Base-by-base conservation (phyloP, 2,113 vertebrate species). In the Struthio camelus region DNA sequence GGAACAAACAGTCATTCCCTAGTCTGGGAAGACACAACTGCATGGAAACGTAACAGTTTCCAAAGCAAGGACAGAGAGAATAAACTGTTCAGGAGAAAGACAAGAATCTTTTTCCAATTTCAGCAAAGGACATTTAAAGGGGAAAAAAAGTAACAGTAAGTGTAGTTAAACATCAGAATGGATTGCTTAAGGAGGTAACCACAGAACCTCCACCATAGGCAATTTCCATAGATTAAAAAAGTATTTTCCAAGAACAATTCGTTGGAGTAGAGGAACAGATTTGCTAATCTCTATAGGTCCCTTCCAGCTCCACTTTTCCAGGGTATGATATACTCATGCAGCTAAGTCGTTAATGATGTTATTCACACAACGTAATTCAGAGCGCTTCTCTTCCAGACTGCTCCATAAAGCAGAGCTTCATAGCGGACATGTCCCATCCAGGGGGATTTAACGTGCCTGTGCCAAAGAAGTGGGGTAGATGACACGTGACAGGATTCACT, bases 401-500 rank as follows among this genome's bases (percentile, higher is more conserved):
- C 54, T 56, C 27, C 54, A 9, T 30, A 28, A 46, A 42, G 9
- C 24, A 42, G 53, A 56, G 10, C 22, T 23, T 53, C 23, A 30
- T 8, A 8, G 8, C 34, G 23, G 44, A 15, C 59, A 13, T n/a
- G 27, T 8, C 27, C 23, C 34, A n/a, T 15, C 12, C 34, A 11
- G 8, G 2, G 14, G 6, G 4, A 64, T 1, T 3, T 9, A 5
- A 20, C 11, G 2, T 13, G 18, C 5, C 40, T 27, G 36, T 16
- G 30, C 75, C 38, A 48, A 38, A 40, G 38, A 38, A 46, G 65
- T 1, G 8, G 14, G 12, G 27, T 8, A 38, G 32, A 18, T 8
- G 30, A 66, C 6, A 4, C 2, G 7, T 48, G n/a, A 11, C 40
- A 22, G 18, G 27, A 30, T 28, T 44, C 1, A 0, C 17, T 20